phyloP scores from a whole-genome alignment of 1,140 invertebrate genomes.

The Atta cephalotes region DNA sequence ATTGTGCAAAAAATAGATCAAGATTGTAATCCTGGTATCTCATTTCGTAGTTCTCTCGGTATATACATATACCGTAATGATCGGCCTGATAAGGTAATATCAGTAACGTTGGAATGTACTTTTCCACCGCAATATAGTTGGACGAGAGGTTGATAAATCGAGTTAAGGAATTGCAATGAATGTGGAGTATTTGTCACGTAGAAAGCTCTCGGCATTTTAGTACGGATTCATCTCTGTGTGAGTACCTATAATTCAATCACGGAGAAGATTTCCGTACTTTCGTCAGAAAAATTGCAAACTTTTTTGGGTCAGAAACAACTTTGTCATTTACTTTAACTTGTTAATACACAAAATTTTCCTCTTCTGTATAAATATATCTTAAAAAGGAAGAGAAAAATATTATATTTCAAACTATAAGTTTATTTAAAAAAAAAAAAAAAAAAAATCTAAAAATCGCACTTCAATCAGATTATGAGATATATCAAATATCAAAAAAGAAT shows the following conservation, averaged over 20 bases:
- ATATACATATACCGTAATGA: background rate
- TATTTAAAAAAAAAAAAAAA: background rate
- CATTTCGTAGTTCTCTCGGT: too few relatives aligned
- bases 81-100: conserved; percentile 2
- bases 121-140: background rate
- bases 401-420: background rate
- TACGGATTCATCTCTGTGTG: background rate
- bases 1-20: conserved; percentile 23
- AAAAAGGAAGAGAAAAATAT: background rate
- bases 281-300: background rate
- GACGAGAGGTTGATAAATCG: background rate
- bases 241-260: conserved; percentile 30
- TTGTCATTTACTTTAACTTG: background rate
- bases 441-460: background rate
- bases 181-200: background rate
- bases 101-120: background rate
- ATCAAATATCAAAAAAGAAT: background rate
- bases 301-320: background rate
- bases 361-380: background rate
- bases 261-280: background rate
- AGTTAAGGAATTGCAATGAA: conserved; percentile 3
- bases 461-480: background rate
- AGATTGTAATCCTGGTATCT: background rate
- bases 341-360: background rate
- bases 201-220: too few relatives aligned